These are phyloP conservation scores for Cylloceria caligata DNA, from an alignment of 2,888 invertebrate species.

Conservation along the genomic window DNA sequence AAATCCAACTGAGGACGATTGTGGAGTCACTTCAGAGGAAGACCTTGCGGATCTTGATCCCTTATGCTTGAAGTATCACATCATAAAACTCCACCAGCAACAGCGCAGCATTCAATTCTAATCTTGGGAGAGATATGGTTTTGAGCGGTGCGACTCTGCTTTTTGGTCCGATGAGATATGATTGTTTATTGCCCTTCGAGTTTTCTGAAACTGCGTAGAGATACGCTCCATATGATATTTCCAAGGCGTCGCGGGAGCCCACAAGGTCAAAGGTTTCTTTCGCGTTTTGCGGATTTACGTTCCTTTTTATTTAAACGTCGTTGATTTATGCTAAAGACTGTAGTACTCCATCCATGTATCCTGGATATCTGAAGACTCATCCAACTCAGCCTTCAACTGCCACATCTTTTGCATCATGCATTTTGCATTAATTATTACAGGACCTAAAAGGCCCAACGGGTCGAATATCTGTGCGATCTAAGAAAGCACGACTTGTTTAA, in stretches of 20 bases:
- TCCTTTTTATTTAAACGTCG: conserved; percentile 31
- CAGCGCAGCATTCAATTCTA: conserved; percentile 54
- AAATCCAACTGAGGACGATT: conserved; percentile 67
- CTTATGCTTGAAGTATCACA: conserved; percentile 7
- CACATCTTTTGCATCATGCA: conserved; percentile 49
- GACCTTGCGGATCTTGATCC: conserved; percentile 22
- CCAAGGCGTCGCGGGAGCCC: conserved; percentile 70
- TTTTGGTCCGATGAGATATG: conserved; percentile 12
- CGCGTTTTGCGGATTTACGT: conserved; percentile 20
- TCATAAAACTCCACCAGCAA: conserved; percentile 33
- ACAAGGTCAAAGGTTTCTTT: conserved; percentile 51
- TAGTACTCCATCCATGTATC: conserved; percentile 40
- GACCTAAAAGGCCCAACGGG: conserved; percentile 59
- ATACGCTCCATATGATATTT: conserved; percentile 69
- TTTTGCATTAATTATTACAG: conserved; percentile 51
- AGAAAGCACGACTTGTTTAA: conserved; percentile 53
- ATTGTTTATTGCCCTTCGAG: neutral
- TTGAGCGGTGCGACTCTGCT: conserved; percentile 28
- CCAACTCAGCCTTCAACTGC: conserved; percentile 40
- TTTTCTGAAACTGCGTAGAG: conserved; percentile 55
- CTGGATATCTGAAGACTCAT: conserved; percentile 44
- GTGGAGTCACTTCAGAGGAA: conserved; percentile 67
- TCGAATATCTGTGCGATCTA: conserved; percentile 61
- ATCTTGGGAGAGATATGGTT: conserved; percentile 31
- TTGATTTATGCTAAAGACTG: conserved; percentile 52